Base-by-base conservation (phyloP, 2,113 vertebrate genomes). In the Sander lucioperca region DNA sequence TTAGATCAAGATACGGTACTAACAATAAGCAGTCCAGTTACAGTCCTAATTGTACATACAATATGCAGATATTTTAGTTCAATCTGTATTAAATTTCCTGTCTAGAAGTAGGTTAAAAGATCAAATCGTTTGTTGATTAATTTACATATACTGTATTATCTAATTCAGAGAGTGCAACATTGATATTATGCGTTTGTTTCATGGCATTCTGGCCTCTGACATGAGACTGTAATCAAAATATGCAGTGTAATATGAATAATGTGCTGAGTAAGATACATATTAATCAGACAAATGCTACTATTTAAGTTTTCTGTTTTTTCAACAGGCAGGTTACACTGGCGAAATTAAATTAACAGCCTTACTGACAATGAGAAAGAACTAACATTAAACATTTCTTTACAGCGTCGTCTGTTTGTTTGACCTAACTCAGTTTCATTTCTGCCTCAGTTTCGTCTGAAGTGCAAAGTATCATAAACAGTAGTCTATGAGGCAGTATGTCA, bases 1-100 rank as follows among this genome's bases (percentile, higher is more conserved):
- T 88, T 83, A 83, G 87, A 85, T 68, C 68, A 30, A 68, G 58
- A 89, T 80, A 83, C 57, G 72, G 36, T 68, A 12, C 25, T 72
- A 39, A 58, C 47, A 50, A 77, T 6, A 79, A 63, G 43, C 65
- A 79, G 21, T 61, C 56, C 6, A 19, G 5, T 62, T 12, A 59
- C 10, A 53, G 47, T 72, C 25, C 30, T 65, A 13, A 77, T 45
- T 66, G 39, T 27, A 73, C n/a, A 53, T 12, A 45, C 0, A 66
- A 68, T 7, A 58, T 33, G 10, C 51, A n/a, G 25, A 48, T 76
- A 69, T 30, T 50, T 79, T 14, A 8, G 56, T 61, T 14, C 25
- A 25, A 48, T 75, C 36, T 0, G 25, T 13, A 13, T 54, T 21
- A 15, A 21, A 53, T 48, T 19, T 67, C 19, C 7, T 15, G 16